Evolutionary conservation across 2,113 vertebrate species (phyloP).

Genomic region (Balaenoptera acutorostrata): DNA sequence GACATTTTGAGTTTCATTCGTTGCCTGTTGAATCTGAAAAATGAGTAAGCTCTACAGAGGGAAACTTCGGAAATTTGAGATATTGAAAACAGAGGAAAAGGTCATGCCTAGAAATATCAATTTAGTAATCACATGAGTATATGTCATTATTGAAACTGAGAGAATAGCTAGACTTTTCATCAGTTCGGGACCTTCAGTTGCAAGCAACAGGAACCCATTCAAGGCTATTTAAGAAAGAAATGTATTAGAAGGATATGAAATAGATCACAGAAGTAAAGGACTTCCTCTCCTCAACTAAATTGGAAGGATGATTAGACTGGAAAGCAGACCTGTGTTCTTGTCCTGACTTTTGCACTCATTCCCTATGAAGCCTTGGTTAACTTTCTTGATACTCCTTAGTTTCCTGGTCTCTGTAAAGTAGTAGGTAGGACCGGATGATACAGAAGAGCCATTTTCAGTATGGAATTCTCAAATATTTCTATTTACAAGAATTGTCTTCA

Average conservation of each 20-base stretch:
- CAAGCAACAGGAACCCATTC: background rate
- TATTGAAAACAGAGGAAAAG: background rate
- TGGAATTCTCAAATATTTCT: background rate
- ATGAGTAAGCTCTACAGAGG: background rate
- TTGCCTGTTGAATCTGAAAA: background rate
- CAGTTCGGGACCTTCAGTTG: background rate
- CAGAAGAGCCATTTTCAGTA: background rate
- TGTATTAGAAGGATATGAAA: background rate
- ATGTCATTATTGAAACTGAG: background rate
- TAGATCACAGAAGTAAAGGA: background rate
- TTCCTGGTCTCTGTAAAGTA: background rate
- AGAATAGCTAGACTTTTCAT: background rate
- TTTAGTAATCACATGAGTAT: background rate
- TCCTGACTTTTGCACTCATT: background rate
- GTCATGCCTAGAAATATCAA: background rate
- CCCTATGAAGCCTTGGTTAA: background rate
- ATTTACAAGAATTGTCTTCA: background rate
- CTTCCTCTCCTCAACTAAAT: background rate
- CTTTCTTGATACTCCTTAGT: background rate
- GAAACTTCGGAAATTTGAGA: background rate
- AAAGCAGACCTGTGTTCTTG: background rate
- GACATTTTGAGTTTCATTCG: background rate
- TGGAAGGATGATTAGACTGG: background rate
- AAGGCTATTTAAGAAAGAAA: background rate
- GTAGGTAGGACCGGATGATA: background rate